These are phyloP conservation scores for Amphimallon solstitiale DNA, from an alignment of 2,888 invertebrate species.

Conservation along the genomic window DNA sequence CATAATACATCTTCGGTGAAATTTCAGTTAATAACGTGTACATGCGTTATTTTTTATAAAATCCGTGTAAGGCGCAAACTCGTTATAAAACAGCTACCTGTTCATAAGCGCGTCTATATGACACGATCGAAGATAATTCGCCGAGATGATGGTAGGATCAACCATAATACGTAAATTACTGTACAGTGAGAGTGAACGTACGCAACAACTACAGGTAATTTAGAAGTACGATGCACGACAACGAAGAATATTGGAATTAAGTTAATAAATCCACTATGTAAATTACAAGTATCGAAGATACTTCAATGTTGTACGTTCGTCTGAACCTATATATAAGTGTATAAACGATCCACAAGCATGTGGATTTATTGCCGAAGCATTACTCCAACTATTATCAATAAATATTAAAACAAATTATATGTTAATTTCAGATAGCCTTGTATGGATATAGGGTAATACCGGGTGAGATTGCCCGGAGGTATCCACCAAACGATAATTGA, in stretches of 20 bases:
- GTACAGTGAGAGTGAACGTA: constrained; percentile 22
- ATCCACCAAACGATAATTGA: constrained; percentile 14
- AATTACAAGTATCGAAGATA: constrained; percentile 32
- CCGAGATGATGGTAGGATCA: background rate
- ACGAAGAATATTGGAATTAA: constrained; percentile 37
- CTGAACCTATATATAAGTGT: background rate
- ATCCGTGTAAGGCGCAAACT: background rate
- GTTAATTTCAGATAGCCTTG: constrained; percentile 36
- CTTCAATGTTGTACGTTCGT: too few species aligned
- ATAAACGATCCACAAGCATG: background rate
- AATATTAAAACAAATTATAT: constrained; percentile 38
- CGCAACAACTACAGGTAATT: constrained; percentile 23
- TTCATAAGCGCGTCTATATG: constrained; percentile 3
- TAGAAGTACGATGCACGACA: constrained; percentile 32
- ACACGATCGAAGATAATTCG: constrained; percentile 18
- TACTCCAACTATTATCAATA: constrained; percentile 30
- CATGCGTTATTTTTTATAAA: background rate
- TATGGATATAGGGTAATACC: constrained; percentile 33
- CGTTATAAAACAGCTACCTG: constrained; percentile 9
- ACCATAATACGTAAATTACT: constrained; percentile 40
- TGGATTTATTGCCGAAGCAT: constrained; percentile 14
- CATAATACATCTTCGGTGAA: background rate
- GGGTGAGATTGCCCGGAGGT: constrained; percentile 6
- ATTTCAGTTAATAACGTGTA: background rate
- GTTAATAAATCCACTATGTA: constrained; percentile 39